These are phyloP conservation scores for Acanthochromis polyacanthus DNA, from an alignment of 2,113 vertebrate species.

Conservation along the genomic window DNA sequence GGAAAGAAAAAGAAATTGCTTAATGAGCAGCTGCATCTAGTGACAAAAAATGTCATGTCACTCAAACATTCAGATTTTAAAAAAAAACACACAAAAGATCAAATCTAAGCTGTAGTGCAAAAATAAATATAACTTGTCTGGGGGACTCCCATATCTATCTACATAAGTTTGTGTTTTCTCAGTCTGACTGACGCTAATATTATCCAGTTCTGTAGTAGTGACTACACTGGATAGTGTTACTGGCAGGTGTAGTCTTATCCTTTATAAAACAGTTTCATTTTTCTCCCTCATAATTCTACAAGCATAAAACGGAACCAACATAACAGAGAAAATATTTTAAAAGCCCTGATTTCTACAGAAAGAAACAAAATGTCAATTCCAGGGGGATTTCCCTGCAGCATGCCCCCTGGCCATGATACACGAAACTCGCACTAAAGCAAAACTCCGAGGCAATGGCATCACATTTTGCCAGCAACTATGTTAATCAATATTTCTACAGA, in stretches of 20 bases:
- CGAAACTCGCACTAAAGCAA: conserved; percentile 29
- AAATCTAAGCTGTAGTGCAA: background rate
- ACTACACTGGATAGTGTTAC: background rate
- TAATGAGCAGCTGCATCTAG: conserved; percentile 32
- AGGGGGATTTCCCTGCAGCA: conserved; percentile 55
- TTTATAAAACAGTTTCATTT: conserved; percentile 18
- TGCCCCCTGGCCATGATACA: conserved; percentile 53
- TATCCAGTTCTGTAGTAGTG: background rate
- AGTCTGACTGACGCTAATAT: background rate
- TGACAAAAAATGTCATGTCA: conserved; percentile 21
- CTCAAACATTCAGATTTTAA: background rate
- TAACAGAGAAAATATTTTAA: conserved; percentile 42
- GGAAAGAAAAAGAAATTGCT: conserved; percentile 18
- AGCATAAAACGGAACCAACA: conserved; percentile 34
- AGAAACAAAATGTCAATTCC: conserved; percentile 54
- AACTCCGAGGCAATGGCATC: conserved; percentile 49
- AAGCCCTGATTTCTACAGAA: conserved; percentile 36
- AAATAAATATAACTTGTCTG: background rate
- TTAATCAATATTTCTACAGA: conserved; percentile 54
- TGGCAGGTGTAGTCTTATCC: background rate
- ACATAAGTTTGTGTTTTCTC: conserved; percentile 8
- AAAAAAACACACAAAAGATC: background rate
- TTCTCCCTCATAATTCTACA: background rate
- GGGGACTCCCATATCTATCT: background rate
- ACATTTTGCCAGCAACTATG: conserved; percentile 47